Evolutionary conservation across 2,113 vertebrate genomes (phyloP), one percentile per base, ranked within the genome.

Genomic region (Crocuta crocuta): DNA sequence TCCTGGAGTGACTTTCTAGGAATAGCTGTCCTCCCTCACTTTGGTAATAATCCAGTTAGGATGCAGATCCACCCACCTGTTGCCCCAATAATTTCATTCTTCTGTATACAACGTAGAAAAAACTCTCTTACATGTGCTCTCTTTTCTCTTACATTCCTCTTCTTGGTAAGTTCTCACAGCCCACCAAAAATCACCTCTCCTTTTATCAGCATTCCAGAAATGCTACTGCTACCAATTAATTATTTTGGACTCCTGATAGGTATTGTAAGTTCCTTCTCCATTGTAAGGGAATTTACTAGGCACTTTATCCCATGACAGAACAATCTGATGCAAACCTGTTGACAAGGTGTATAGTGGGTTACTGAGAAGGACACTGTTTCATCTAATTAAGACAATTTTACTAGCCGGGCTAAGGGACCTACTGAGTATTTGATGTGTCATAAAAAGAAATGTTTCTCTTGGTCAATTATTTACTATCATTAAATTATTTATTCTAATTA

Each of bases 101-200:
- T 39, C 31, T 58, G 28, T 79, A 78, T 45, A 53, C 50, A 78
- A 11, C 21, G 58, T 71, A 55, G 17, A 89, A 71, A 71, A 89
- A 89, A 92, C 19, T 35, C 28, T 8, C 10, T 50, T 2, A 48
- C 19, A 24, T 6, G 7, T 39, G 2, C 19, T 39, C 21, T n/a
- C 19, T 82, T 96, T 92, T 66, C 50, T 91, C 48, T 92, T 48
- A 78, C 35, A 65, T 13, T 70, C 71, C 28, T 91, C 48, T 35
- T 90, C 24, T 94, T 78, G 66, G 53, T 91, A 78, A 91, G 82
- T 96, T 96, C 28, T 88, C 43, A 87, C 13, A 88, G 39, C 19
- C 45, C 48, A 31, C 17, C 26, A 24, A 73, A 53, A 80, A 43
- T 43, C 65, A 82, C 53, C 66, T 80, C 21, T 13, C 39, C 12